Percentiles rank a stretch among this genome's conserved stretches.
Conservation (phyloP, 2,797 vertebrate species). For the Acanthiza pusilla region DNA sequence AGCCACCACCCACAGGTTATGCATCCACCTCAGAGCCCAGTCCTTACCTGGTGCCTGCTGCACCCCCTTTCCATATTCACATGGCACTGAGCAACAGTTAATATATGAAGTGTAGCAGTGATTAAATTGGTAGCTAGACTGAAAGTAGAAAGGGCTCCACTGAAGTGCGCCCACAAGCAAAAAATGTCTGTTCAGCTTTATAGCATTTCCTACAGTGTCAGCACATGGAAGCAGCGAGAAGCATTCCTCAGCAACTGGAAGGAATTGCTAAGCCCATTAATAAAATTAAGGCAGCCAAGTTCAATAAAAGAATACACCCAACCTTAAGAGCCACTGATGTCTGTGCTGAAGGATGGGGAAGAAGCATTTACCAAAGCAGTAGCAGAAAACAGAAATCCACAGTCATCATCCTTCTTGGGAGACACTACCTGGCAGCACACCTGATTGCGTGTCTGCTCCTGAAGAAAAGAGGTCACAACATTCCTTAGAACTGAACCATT, state of each 20-base stretch:
- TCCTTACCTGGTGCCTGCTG: background rate
- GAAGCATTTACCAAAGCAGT: background rate
- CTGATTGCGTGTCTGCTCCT: background rate
- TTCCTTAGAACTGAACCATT: background rate
- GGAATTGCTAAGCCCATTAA: background rate
- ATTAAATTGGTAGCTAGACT: background rate
- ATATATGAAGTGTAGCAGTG: background rate
- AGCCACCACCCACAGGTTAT: background rate
- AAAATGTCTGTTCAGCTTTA: background rate
- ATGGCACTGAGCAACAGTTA: background rate
- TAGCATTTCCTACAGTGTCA: background rate
- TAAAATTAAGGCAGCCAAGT: background rate
- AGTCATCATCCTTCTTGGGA: background rate
- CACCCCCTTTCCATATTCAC: background rate
- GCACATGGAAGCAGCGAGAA: background rate
- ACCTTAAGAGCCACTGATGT: background rate
- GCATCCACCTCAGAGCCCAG: no score
- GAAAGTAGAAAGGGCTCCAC: background rate
- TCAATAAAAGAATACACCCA: background rate
- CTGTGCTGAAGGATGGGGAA: background rate
- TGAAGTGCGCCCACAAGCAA: background rate
- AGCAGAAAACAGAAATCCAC: background rate
- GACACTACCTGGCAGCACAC: background rate
- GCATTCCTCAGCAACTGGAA: background rate
- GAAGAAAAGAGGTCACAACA: background rate